Evolutionary conservation across 2,888 invertebrate genomes (phyloP).

Genomic region (Cyclophora albipunctata): DNA sequence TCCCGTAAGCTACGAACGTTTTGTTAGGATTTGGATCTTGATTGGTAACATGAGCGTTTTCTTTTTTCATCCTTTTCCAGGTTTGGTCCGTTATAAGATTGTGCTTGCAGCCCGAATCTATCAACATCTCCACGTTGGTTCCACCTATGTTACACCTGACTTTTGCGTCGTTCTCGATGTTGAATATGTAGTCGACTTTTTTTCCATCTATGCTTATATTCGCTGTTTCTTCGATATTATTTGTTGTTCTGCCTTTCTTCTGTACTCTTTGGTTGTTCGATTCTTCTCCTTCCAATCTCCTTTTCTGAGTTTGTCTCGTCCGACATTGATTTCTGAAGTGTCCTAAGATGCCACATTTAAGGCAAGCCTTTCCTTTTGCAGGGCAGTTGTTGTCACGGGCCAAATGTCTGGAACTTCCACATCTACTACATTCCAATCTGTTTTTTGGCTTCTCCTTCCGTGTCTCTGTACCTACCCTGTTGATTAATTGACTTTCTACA

Average conservation of each 20-base stretch:
- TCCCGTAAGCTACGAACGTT: conserved; percentile 15
- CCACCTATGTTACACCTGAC: conserved; percentile 15
- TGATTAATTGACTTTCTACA: too few species aligned
- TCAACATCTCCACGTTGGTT: conserved; percentile 11
- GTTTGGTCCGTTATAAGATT: conserved; percentile 19
- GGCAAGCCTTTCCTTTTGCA: conserved; percentile 9
- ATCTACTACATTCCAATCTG: conserved; percentile 2
- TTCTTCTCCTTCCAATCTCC: too few species aligned
- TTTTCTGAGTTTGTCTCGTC: too few species aligned
- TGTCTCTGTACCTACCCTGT: too few species aligned
- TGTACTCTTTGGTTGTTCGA: too few species aligned
- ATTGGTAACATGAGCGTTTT: conserved; percentile 2
- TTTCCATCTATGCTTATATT: too few species aligned
- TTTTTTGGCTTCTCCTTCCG: too few species aligned
- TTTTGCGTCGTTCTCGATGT: conserved; percentile 8
- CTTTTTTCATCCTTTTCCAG: conserved; percentile 13
- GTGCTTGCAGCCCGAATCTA: conserved; percentile 19
- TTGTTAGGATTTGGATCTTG: conserved; percentile 10
- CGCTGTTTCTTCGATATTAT: too few species aligned
- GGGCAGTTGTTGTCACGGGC: conserved; percentile 4
- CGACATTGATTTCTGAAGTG: conserved; percentile 1
- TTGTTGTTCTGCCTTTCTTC: too few species aligned
- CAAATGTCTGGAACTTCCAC: conserved; percentile 5
- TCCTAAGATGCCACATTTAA: conserved; percentile 4
- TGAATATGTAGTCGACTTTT: conserved; percentile 9